Evolutionary conservation across 1,140 invertebrate species (phyloP).

Genomic region (Trialeurodes vaporariorum): DNA sequence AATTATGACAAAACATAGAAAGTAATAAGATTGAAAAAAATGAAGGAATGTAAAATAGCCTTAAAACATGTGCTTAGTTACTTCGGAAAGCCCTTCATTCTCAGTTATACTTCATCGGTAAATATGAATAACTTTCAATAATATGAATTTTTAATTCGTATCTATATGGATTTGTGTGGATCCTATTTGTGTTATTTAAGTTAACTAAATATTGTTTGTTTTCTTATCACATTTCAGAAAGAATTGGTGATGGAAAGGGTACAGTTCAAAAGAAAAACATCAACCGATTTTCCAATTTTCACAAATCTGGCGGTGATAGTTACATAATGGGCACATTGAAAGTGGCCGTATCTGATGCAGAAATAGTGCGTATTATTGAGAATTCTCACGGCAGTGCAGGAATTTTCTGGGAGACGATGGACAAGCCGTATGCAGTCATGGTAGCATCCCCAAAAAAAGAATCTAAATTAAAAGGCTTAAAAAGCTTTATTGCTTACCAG

Average conservation of each 20-base stretch:
- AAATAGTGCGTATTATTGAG: conserved; percentile 64
- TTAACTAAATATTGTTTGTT: too few species aligned
- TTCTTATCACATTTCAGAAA: too few species aligned
- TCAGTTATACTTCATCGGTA: too few species aligned
- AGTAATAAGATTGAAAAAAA: too few species aligned
- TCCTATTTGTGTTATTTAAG: too few species aligned
- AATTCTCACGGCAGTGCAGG: conserved; percentile 38
- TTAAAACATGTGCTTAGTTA: too few species aligned
- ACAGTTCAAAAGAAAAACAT: conserved; percentile 60
- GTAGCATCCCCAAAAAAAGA: conserved; percentile 94
- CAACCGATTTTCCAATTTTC: conserved; percentile 85
- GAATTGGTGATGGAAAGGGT: conserved; percentile 33
- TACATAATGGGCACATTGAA: conserved; percentile 74
- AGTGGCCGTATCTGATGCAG: conserved; percentile 55
- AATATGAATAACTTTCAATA: too few species aligned
- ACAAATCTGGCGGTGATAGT: conserved; percentile 82
- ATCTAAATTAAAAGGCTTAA: conserved; percentile 91
- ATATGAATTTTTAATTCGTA: too few species aligned
- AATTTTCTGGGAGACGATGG: conserved; percentile 55
- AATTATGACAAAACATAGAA: too few species aligned
- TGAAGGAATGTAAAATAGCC: too few species aligned
- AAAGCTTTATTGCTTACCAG: conserved; percentile 95
- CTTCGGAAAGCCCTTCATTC: too few species aligned
- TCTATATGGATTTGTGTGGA: too few species aligned
- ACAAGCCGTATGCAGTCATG: conserved; percentile 63